Conservation (phyloP, 2,888 invertebrate species). For the Timema podura region DNA sequence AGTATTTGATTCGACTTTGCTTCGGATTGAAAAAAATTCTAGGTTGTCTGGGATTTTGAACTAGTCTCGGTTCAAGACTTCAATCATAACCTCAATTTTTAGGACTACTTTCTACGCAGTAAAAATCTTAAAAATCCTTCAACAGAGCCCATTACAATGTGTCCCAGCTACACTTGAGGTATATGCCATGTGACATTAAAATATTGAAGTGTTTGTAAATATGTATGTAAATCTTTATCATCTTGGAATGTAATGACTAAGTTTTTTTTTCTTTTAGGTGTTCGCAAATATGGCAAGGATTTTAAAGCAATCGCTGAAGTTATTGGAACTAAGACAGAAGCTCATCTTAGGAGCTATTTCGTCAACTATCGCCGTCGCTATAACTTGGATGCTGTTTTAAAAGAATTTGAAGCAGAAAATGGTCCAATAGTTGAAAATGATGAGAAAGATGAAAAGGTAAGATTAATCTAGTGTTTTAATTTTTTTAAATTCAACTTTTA, state of each 20-base stretch:
- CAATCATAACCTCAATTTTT: no score
- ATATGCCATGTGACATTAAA: no score
- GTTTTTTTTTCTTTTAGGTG: constrained; percentile 46
- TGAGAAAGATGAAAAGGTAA: constrained; percentile 47
- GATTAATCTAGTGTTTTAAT: background rate
- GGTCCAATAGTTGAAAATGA: constrained; percentile 48
- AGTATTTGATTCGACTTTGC: no score
- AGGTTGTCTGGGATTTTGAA: no score
- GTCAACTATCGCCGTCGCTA: constrained; percentile 85
- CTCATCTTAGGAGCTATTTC: constrained; percentile 88
- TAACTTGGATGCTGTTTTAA: constrained; percentile 79
- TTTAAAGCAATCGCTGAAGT: constrained; percentile 93
- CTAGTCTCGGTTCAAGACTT: no score
- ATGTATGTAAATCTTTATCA: background rate
- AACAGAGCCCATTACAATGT: no score
- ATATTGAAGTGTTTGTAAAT: no score
- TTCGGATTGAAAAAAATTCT: no score
- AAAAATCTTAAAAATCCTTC: no score
- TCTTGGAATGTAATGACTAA: background rate
- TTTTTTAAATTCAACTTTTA: background rate
- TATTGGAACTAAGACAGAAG: constrained; percentile 91
- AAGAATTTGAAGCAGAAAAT: constrained; percentile 79
- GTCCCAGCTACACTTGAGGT: no score
- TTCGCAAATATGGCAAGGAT: constrained; percentile 65
- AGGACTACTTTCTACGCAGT: no score